A percentile compares a stretch with the other conserved stretches of the same genome.
Conservation (phyloP, 53 echinoderm and acorn worm genomes). For the Crossaster papposus region DNA sequence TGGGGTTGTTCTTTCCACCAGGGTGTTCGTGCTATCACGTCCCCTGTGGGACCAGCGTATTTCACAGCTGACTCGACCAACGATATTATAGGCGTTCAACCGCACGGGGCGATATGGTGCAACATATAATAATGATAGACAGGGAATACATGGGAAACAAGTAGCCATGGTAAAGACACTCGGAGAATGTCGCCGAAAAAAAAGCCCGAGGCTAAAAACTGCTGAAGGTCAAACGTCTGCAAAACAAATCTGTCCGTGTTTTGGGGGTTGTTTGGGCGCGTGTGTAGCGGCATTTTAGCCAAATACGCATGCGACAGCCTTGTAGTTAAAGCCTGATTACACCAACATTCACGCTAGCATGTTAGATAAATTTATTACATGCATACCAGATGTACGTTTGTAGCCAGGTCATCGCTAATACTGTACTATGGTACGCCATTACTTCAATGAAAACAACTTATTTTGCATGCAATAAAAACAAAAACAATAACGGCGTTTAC, state of each 20-base stretch:
- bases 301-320: background rate
- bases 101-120: background rate
- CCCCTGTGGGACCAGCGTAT: background rate
- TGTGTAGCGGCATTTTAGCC: background rate
- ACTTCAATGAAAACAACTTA: background rate
- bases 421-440: background rate
- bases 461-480: background rate
- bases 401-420: background rate
- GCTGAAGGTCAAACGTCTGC: conserved; percentile 6
- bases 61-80: background rate
- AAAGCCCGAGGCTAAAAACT: background rate
- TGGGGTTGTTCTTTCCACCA: background rate
- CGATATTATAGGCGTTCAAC: background rate
- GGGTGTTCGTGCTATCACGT: background rate
- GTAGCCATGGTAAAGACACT: background rate
- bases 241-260: background rate
- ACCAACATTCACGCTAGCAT: background rate
- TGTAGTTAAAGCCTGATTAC: background rate
- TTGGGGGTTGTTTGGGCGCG: background rate
- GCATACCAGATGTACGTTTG: background rate
- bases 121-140: background rate
- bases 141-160: background rate
- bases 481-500: background rate
- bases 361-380: background rate
- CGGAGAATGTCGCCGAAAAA: background rate